Percentiles rank a stretch among this genome's conserved stretches.
Conservation (phyloP, 2,113 vertebrate genomes). For the Urocynchramus pylzowi region DNA sequence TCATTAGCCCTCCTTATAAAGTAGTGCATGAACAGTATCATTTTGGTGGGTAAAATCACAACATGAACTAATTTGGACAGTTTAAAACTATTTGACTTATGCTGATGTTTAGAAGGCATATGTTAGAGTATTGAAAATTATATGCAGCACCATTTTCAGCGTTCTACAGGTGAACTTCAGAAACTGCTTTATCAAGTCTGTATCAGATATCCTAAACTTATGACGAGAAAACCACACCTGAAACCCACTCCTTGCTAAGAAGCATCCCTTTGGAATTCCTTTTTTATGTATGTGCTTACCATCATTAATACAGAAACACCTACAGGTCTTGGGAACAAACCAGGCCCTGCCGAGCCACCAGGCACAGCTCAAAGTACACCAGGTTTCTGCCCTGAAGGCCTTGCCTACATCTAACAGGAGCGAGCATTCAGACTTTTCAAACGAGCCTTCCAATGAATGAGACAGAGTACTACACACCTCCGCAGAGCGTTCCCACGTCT, state of each 20-base stretch:
- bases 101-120: neutral
- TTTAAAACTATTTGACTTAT: neutral
- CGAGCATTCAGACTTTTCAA: neutral
- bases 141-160: neutral
- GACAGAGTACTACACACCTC: neutral
- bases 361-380: neutral
- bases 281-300: neutral
- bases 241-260: neutral
- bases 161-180: neutral
- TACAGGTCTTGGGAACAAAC: neutral
- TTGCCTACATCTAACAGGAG: neutral
- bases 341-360: neutral
- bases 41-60: neutral
- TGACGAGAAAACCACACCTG: neutral
- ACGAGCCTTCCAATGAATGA: constrained; percentile 43
- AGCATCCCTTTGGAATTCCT: neutral
- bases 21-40: neutral
- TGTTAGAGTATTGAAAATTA: neutral
- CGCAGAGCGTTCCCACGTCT: neutral
- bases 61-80: neutral
- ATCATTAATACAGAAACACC: neutral
- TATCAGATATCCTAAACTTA: neutral
- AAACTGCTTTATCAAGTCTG: neutral
- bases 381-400: neutral
- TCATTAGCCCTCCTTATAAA: neutral